phyloP scores from a whole-genome alignment of 2,797 vertebrate genomes.

The Poeciliopsis presidionis region DNA sequence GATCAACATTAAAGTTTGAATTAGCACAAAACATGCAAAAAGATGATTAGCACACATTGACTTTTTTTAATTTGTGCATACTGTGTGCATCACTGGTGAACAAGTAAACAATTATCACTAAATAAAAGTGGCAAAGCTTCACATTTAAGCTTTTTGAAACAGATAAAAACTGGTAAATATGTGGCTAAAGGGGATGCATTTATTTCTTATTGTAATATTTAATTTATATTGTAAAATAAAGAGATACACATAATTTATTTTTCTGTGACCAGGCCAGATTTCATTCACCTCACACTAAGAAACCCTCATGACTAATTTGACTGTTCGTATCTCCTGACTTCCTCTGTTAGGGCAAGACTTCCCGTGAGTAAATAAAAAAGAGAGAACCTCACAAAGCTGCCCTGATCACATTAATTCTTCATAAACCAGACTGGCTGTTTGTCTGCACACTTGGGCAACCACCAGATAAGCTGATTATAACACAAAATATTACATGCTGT shows the following conservation, averaged over 20 bases:
- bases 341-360: not conserved
- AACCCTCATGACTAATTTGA: not conserved
- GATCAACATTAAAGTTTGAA: not conserved
- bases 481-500: slow-evolving; percentile 77
- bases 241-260: not conserved
- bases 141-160: not conserved
- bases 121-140: not conserved
- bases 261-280: not conserved
- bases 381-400: slow-evolving; percentile 60
- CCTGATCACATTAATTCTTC: slow-evolving; percentile 71
- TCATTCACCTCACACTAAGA: not conserved
- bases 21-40: not conserved
- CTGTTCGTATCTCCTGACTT: not conserved
- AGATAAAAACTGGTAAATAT: not conserved
- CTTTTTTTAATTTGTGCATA: not conserved
- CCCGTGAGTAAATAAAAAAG: slow-evolving; percentile 12
- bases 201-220: not conserved
- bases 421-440: slow-evolving; percentile 63
- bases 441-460: slow-evolving; percentile 69
- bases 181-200: not conserved
- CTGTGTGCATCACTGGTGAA: not conserved
- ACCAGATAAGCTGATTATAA: slow-evolving; percentile 78
- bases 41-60: not conserved
- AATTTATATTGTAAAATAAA: not conserved
- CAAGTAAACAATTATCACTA: not conserved